A percentile compares a stretch with the other conserved stretches of the same genome.
These are phyloP conservation scores for Aphrophora alni DNA, from an alignment of 2,888 invertebrate genomes.

Conservation along the genomic window DNA sequence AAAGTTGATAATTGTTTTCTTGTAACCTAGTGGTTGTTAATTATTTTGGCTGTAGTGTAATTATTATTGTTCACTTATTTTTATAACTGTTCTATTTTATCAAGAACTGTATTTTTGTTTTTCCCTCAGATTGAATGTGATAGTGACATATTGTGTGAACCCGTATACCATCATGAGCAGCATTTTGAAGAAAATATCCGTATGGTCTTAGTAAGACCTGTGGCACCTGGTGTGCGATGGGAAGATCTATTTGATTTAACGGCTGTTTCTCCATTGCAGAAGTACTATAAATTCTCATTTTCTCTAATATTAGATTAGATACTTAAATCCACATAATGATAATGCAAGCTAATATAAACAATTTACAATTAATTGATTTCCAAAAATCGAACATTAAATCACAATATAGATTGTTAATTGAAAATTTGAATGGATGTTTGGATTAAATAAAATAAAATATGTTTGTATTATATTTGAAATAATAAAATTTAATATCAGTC, in stretches of 20 bases:
- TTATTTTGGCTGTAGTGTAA: not conserved
- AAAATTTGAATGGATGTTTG: too few relatives aligned
- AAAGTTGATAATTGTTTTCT: too few relatives aligned
- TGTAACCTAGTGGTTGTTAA: too few relatives aligned
- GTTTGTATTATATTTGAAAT: too few relatives aligned
- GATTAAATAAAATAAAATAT: too few relatives aligned
- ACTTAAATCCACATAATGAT: not conserved
- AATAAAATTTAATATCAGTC: too few relatives aligned
- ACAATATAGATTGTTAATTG: too few relatives aligned
- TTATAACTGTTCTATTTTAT: slow-evolving; percentile 21
- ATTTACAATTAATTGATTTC: too few relatives aligned
- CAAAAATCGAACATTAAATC: too few relatives aligned
- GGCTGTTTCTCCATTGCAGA: not conserved
- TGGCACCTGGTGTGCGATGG: slow-evolving; percentile 64
- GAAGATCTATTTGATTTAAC: slow-evolving; percentile 43
- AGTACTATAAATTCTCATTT: too few relatives aligned
- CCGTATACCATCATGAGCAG: slow-evolving; percentile 66
- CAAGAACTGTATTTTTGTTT: too few relatives aligned
- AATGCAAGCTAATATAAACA: too few relatives aligned
- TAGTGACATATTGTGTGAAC: slow-evolving; percentile 74
- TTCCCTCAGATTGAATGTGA: slow-evolving; percentile 62
- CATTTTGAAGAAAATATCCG: slow-evolving; percentile 66
- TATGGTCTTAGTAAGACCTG: slow-evolving; percentile 80
- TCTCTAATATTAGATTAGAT: not conserved
- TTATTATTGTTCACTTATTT: not conserved